These are phyloP conservation scores for Illadopsis cleaveri DNA, from an alignment of 2,113 vertebrate genomes.

Conservation along the genomic window DNA sequence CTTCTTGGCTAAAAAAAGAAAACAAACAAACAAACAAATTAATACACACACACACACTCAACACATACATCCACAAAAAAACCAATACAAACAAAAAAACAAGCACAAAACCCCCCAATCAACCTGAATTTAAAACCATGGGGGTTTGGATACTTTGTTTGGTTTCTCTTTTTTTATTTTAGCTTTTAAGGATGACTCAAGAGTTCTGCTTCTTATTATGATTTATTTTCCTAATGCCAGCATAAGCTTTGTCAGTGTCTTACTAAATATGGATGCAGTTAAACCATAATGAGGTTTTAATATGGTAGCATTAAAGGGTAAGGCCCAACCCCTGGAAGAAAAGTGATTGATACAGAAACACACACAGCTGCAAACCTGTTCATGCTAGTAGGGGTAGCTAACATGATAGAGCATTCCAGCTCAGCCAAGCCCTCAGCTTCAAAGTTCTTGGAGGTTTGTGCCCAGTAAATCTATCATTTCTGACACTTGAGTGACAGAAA, in stretches of 20 bases:
- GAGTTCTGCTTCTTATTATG: neutral
- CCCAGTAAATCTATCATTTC: constrained; percentile 20
- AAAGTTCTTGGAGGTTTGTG: neutral
- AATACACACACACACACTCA: neutral
- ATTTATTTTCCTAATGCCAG: neutral
- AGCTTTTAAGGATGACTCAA: neutral
- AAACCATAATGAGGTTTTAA: neutral
- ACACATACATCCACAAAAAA: neutral
- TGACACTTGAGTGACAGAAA: constrained; percentile 29
- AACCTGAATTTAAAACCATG: neutral
- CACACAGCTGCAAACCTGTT: neutral
- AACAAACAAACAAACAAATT: neutral
- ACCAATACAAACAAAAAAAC: neutral
- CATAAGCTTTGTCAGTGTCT: neutral
- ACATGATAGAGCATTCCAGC: neutral
- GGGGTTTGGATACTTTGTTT: neutral
- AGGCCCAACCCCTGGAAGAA: neutral
- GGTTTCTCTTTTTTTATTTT: neutral
- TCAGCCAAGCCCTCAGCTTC: neutral
- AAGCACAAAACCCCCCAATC: rapidly evolving
- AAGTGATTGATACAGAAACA: neutral
- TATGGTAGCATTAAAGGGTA: neutral
- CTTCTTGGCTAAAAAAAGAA: neutral
- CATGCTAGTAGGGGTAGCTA: neutral
- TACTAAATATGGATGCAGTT: neutral